Conservation (phyloP, 2,113 vertebrate species). For the Heterotis niloticus region DNA sequence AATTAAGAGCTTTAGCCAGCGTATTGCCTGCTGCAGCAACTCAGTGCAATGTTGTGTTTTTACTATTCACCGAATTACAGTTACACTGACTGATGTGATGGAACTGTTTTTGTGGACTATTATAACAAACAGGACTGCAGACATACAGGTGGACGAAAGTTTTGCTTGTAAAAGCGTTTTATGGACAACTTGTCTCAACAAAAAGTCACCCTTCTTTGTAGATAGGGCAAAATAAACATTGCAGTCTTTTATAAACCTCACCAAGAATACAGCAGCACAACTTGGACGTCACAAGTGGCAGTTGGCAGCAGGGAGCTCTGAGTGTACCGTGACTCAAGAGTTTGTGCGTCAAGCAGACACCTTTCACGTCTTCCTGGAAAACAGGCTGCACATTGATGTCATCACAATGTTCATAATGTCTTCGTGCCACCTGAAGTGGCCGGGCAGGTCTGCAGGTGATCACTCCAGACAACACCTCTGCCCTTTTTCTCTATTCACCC, state of each 20-base stretch:
- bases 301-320: background rate
- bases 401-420: background rate
- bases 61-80: too few species aligned
- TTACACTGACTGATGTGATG: too few species aligned
- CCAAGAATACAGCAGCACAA: background rate
- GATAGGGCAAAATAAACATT: background rate
- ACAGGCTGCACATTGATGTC: background rate
- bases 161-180: too few species aligned
- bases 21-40: too few species aligned
- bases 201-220: background rate
- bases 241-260: background rate
- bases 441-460: constrained; percentile 17
- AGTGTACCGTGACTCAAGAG: background rate
- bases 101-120: too few species aligned
- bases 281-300: background rate
- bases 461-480: background rate
- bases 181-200: too few species aligned
- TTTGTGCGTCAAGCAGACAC: background rate
- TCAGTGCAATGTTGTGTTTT: too few species aligned
- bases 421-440: background rate
- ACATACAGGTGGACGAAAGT: too few species aligned
- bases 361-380: background rate
- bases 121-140: too few species aligned
- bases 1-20: too few species aligned
- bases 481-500: too few species aligned